These are phyloP conservation scores for Archivesica marissinica DNA, from an alignment of 1,140 invertebrate genomes.

Conservation along the genomic window DNA sequence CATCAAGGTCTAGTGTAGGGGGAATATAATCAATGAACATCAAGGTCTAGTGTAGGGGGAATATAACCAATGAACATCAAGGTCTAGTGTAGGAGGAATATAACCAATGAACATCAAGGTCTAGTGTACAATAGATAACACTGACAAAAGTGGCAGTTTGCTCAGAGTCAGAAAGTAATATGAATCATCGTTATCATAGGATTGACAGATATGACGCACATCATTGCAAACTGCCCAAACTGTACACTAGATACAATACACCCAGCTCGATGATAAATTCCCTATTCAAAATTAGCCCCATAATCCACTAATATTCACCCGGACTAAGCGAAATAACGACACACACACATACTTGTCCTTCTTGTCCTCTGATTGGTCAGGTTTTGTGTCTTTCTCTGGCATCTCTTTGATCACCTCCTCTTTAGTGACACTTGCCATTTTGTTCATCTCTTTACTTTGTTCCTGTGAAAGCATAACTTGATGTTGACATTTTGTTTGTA, in stretches of 20 bases:
- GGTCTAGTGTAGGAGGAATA: no score
- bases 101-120: no score
- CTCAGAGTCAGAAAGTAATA: conserved; percentile 34
- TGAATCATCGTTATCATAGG: conserved; percentile 49
- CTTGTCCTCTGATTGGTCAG: conserved; percentile 66
- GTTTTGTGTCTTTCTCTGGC: conserved; percentile 46
- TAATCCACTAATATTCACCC: neutral
- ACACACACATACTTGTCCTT: conserved; percentile 41
- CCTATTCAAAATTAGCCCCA: no score
- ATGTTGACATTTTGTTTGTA: no score
- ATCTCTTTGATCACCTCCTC: conserved; percentile 37
- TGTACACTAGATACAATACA: neutral
- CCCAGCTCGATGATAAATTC: neutral
- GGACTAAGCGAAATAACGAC: neutral
- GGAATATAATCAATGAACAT: no score
- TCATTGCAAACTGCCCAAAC: conserved; percentile 48
- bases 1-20: no score
- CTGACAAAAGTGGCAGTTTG: no score
- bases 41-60: no score
- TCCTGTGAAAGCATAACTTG: neutral
- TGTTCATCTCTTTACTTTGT: conserved; percentile 17
- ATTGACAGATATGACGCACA: conserved; percentile 59
- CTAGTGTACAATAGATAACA: no score
- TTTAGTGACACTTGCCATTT: neutral
- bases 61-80: no score